These are phyloP conservation scores for Drosophila carrolli DNA, from an alignment of 1,140 invertebrate species.

Conservation along the genomic window DNA sequence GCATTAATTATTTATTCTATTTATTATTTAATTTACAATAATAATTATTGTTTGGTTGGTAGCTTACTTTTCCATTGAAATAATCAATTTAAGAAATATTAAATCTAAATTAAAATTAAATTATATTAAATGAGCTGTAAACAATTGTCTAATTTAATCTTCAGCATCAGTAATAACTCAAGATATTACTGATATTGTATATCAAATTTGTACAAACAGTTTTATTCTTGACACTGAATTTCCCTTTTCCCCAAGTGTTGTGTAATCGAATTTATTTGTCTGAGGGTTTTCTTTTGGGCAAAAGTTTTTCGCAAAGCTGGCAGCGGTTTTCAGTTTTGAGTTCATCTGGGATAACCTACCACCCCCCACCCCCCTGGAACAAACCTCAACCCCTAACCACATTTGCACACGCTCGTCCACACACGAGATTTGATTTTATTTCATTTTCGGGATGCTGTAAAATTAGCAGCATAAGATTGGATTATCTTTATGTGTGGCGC, in stretches of 20 bases:
- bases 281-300: slow-evolving; percentile 60
- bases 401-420: slow-evolving; percentile 71
- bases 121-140: too few relatives aligned
- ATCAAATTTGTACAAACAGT: too few relatives aligned
- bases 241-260: slow-evolving; percentile 25
- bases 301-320: slow-evolving; percentile 66
- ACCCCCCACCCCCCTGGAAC: background rate
- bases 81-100: too few relatives aligned
- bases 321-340: slow-evolving; percentile 64
- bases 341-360: slow-evolving; percentile 10
- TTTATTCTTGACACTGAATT: background rate
- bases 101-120: too few relatives aligned
- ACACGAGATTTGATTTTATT: slow-evolving; percentile 74
- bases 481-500: slow-evolving; percentile 70
- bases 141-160: too few relatives aligned
- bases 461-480: slow-evolving; percentile 83
- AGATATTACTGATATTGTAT: too few relatives aligned
- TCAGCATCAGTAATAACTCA: too few relatives aligned
- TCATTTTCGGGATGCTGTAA: slow-evolving; percentile 67
- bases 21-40: background rate
- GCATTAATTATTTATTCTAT: background rate
- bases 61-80: too few relatives aligned
- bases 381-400: slow-evolving; percentile 51
- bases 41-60: too few relatives aligned
- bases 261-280: slow-evolving; percentile 80